Percentiles rank a stretch among this genome's conserved stretches.
Conservation (phyloP, 2,797 vertebrate species). For the Xiphorhynchus erythropygius region DNA sequence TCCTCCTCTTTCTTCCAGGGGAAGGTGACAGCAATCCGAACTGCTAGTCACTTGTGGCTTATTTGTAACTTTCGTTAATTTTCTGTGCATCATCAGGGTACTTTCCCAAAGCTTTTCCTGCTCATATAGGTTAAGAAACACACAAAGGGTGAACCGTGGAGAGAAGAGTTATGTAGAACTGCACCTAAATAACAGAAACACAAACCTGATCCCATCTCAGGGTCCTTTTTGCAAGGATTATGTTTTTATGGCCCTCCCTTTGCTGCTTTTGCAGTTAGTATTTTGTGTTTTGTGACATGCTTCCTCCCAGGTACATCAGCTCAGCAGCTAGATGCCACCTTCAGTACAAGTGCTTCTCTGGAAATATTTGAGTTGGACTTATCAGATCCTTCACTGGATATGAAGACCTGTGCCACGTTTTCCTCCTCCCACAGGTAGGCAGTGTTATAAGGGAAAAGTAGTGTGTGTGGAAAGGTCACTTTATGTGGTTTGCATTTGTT, state of each 20-base stretch:
- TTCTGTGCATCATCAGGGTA: not conserved
- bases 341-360: conserved; percentile 93
- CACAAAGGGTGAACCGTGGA: accelerated
- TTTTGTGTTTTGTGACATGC: accelerated
- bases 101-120: not conserved
- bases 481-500: not conserved
- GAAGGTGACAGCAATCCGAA: not conserved
- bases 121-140: accelerated
- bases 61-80: accelerated
- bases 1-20: not conserved
- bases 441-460: not conserved
- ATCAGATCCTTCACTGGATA: conserved; percentile 87
- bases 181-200: not conserved
- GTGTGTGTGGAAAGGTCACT: not conserved
- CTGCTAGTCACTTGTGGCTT: accelerated
- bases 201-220: not conserved
- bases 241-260: not conserved
- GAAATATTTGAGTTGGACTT: conserved; percentile 96
- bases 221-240: not conserved
- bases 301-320: conserved; percentile 90
- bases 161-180: not conserved
- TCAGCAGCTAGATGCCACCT: conserved; percentile 95
- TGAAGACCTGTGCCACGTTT: conserved; percentile 91
- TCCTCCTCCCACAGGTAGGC: conserved; percentile 88
- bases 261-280: not conserved